These are phyloP conservation scores for Acanthaster planci DNA, from an alignment of 35 echinoderm and acorn worm genomes.

Conservation along the genomic window DNA sequence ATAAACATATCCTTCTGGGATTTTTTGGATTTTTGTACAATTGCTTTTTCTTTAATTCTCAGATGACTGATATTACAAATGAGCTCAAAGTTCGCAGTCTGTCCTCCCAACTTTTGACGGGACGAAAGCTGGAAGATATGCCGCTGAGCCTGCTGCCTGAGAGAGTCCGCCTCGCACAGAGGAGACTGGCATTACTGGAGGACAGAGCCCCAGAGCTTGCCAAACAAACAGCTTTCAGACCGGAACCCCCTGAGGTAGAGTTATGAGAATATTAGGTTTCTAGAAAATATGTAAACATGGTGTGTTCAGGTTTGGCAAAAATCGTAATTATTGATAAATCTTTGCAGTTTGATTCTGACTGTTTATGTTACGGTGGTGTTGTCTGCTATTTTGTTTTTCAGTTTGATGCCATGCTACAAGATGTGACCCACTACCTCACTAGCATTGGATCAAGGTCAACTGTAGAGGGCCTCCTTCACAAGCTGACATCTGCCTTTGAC, in stretches of 20 bases:
- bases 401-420: conserved; percentile 57
- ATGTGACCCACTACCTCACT: conserved; percentile 66
- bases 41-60: background rate
- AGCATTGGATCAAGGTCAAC: conserved; percentile 77
- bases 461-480: conserved; percentile 62
- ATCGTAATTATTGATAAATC: background rate
- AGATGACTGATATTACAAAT: conserved; percentile 61
- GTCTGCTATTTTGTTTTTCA: background rate
- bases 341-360: background rate
- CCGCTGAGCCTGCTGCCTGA: conserved; percentile 20
- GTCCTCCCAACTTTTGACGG: conserved; percentile 62
- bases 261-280: no score
- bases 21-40: no score
- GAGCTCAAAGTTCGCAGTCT: conserved; percentile 69
- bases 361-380: background rate
- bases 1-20: no score
- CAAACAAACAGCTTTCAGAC: conserved; percentile 73
- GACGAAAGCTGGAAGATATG: conserved; percentile 31
- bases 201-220: conserved; percentile 68
- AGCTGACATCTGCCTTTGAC: conserved; percentile 38
- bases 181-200: conserved; percentile 49
- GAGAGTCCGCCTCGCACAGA: conserved; percentile 44
- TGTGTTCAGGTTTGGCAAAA: no score
- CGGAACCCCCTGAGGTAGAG: conserved; percentile 70
- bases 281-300: no score